Percentiles rank a stretch among this genome's conserved stretches.
phyloP scores from a whole-genome alignment of 2,797 vertebrate genomes.

The Acanthurus leucopareius region DNA sequence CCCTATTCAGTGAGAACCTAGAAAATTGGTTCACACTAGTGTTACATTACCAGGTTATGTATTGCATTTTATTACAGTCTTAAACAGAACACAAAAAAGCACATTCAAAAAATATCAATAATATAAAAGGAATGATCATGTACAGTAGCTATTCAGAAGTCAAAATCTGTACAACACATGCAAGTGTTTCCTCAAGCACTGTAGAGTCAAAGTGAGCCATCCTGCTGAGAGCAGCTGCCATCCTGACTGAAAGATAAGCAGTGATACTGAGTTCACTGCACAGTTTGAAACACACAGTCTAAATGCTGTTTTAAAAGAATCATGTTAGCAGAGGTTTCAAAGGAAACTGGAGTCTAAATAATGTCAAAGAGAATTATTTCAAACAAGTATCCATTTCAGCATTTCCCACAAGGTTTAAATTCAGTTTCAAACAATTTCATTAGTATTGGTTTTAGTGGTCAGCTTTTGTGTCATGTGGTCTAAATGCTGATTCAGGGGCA shows the following conservation, averaged over 20 bases:
- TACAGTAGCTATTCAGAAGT: constrained; percentile 1
- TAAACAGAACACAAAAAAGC: background rate
- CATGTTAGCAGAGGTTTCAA: constrained; percentile 34
- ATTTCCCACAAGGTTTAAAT: constrained; percentile 20
- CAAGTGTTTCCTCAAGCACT: constrained; percentile 37
- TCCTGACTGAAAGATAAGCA: constrained; percentile 39
- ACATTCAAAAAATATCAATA: background rate
- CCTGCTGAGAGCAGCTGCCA: constrained; percentile 54
- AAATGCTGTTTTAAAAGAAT: constrained; percentile 38
- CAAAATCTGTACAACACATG: constrained; percentile 13
- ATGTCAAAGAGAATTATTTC: constrained; percentile 5
- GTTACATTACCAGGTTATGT: background rate
- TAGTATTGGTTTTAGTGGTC: constrained; percentile 39
- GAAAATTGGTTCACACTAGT: background rate
- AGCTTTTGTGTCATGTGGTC: constrained; percentile 13
- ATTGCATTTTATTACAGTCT: background rate
- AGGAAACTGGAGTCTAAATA: constrained; percentile 22
- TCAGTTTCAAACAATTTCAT: constrained; percentile 29
- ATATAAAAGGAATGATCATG: background rate
- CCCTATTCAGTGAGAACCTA: background rate
- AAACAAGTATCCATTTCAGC: constrained; percentile 11
- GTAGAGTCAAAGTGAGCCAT: background rate
- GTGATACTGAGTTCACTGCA: constrained; percentile 30
- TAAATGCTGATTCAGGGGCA: constrained; percentile 51
- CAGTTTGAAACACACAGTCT: constrained; percentile 40